These are phyloP conservation scores for Chouioia cunea DNA, from an alignment of 2,888 invertebrate species.

Conservation along the genomic window DNA sequence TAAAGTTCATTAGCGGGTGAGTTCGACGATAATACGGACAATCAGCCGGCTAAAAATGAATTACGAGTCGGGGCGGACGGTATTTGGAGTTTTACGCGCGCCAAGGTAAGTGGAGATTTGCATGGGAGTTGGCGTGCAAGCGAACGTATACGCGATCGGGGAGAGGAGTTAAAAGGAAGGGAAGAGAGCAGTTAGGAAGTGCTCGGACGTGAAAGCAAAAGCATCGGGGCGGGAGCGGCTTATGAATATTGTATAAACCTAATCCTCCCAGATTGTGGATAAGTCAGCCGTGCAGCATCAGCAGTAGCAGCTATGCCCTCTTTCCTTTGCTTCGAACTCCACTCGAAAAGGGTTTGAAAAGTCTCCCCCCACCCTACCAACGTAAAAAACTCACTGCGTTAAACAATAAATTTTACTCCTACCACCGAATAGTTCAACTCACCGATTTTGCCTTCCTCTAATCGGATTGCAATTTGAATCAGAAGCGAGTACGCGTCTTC, in stretches of 20 bases:
- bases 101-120: conserved; percentile 33
- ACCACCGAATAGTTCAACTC: conserved; percentile 11
- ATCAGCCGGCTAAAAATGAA: conserved; percentile 36
- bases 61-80: conserved; percentile 13
- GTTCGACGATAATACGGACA: conserved; percentile 24
- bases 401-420: conserved; percentile 11
- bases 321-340: conserved; percentile 49
- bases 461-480: conserved; percentile 27
- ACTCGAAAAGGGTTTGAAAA: conserved; percentile 53
- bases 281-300: conserved; percentile 56
- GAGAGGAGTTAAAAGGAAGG: conserved; percentile 10
- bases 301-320: conserved; percentile 8
- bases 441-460: conserved; percentile 22
- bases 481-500: background rate
- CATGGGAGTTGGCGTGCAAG: conserved; percentile 19
- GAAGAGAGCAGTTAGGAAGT: conserved; percentile 43
- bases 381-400: conserved; percentile 17
- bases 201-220: conserved; percentile 38
- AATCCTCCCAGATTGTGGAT: conserved; percentile 64
- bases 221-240: conserved; percentile 51
- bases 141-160: background rate
- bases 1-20: conserved; percentile 28
- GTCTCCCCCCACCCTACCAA: conserved; percentile 31
- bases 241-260: conserved; percentile 66
- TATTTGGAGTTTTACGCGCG: conserved; percentile 40